Base-by-base conservation (phyloP, 2,888 invertebrate species). In the Leucania comma region DNA sequence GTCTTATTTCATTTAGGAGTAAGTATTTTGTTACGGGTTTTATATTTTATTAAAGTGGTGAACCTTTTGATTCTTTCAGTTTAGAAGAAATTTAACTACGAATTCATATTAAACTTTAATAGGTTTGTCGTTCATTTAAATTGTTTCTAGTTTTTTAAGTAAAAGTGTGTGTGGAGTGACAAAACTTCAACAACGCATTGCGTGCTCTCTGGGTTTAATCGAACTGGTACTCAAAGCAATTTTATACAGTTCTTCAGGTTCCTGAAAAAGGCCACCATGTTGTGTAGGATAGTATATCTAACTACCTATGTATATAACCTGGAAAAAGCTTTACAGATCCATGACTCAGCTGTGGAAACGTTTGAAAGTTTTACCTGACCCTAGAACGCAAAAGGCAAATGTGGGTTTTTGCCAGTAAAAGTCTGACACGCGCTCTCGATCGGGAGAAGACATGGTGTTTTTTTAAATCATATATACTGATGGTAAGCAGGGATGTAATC, bases 141-240 rank as follows among this genome's bases (percentile, higher is more conserved):
- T 38, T 54, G 17, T 59, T 58, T 12, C 68, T 75, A 38, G 54
- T 59, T 67, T 67, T 64, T 26, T n/a, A 56, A 53, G 66, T 35
- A 26, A 58, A 63, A 64, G 61, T 53, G 48, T n/a, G n/a, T n/a
- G n/a, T n/a, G n/a, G n/a, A n/a, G n/a, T 72, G 62, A 60, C 46
- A 53, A 64, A 73, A 54, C n/a, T 29, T 57, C 24, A 67, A 64
- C 53, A 48, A 42, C 38, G 56, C 35, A 58, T 74, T 2, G 53
- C 66, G 56, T 66, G 74, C 20, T 74, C 69, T 35, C 56, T 79
- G 60, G 50, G 12, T 72, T 64, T 54, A 51, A 38, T 42, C 42
- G 53, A 68, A 61, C 78, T 68, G 68, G 50, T 64, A 56, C 46
- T 61, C 65, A 53, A 35, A 79, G 38, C 50, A 61, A 64, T 69